Conservation (phyloP, 1,140 invertebrate species). For the Atta cephalotes region DNA sequence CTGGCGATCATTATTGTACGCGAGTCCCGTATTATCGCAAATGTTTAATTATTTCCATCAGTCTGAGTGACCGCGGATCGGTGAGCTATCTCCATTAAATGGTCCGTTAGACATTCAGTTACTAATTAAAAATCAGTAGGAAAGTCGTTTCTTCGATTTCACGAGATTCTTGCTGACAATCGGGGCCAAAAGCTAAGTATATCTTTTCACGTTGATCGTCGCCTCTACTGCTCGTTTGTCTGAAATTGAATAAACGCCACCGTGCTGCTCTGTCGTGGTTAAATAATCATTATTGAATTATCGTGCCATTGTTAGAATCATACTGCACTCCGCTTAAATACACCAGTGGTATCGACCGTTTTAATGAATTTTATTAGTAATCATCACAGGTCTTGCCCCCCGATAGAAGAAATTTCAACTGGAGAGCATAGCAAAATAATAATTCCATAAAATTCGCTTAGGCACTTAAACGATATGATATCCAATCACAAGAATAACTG, state of each 20-base stretch:
- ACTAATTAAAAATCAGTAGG: conserved; percentile 42
- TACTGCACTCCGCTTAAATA: conserved; percentile 31
- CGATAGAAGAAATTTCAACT: conserved; percentile 1
- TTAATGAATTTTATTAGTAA: conserved; percentile 49
- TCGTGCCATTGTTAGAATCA: conserved; percentile 56
- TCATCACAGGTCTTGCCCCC: not conserved
- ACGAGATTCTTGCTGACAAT: conserved; percentile 50
- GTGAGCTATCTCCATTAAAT: not conserved
- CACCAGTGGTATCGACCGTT: conserved; percentile 35
- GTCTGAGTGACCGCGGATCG: conserved; percentile 6
- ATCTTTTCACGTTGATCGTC: conserved; percentile 59
- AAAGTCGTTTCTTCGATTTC: conserved; percentile 31
- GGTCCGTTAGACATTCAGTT: conserved; percentile 37
- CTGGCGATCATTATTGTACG: not conserved
- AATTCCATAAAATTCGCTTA: not conserved
- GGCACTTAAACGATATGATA: not conserved
- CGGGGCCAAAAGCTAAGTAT: conserved; percentile 56
- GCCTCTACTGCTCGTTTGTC: conserved; percentile 33
- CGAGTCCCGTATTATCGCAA: conserved; percentile 6
- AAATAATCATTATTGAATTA: conserved; percentile 62
- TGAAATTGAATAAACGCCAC: conserved; percentile 47
- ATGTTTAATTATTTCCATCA: conserved; percentile 35
- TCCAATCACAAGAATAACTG: not conserved
- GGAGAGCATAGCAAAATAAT: not conserved
- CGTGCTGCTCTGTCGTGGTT: conserved; percentile 44